Percentiles rank a stretch among this genome's conserved stretches.
Conservation (phyloP, 2,797 vertebrate genomes). For the Salmo trutta region DNA sequence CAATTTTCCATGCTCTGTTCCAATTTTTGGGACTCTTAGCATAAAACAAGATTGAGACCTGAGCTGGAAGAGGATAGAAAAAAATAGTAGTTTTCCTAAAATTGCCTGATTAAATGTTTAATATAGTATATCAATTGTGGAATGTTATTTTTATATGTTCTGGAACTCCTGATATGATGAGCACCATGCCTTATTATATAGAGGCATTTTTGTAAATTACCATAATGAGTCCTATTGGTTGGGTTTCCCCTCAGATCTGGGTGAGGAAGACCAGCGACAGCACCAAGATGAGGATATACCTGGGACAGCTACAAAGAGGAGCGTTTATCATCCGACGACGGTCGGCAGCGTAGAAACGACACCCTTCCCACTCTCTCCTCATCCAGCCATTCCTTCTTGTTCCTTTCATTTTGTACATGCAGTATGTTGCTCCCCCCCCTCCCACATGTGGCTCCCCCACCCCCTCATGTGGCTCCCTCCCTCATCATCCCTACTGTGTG, state of each 20-base stretch:
- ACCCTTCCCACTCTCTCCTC: background rate
- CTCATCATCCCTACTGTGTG: background rate
- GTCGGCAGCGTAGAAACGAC: conserved; percentile 85
- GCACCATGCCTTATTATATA: no score
- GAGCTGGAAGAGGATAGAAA: no score
- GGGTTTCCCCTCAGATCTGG: conserved; percentile 84
- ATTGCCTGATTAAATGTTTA: no score
- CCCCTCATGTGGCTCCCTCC: no score
- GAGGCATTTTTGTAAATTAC: background rate
- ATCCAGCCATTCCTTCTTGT: conserved; percentile 2
- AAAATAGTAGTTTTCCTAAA: no score
- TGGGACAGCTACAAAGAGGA: conserved; percentile 96
- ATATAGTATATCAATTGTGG: no score
- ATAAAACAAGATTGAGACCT: no score
- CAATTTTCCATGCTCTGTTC: no score
- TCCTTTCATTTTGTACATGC: conserved; percentile 17
- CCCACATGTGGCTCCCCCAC: conserved; percentile 13
- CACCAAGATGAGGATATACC: conserved; percentile 98
- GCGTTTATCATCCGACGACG: conserved; percentile 95
- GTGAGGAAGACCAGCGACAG: conserved; percentile 99
- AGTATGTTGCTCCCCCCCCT: background rate
- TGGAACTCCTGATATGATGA: no score
- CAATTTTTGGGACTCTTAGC: no score
- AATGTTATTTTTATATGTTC: no score
- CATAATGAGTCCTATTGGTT: background rate